Conservation (phyloP, 2,888 invertebrate genomes). For the Amphipoea oculea region DNA sequence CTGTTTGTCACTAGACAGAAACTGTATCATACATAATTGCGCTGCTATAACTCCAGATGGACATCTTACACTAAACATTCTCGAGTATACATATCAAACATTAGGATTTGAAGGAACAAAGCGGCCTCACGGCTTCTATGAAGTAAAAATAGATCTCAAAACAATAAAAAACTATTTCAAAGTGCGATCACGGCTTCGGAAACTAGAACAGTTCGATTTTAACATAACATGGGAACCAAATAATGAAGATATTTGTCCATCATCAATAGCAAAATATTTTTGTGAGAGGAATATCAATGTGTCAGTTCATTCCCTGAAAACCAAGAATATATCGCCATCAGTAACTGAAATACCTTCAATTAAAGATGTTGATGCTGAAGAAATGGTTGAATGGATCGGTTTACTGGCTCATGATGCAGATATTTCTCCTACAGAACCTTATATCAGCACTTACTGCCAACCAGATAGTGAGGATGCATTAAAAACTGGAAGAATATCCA, state of each 20-base stretch:
- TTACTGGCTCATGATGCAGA: constrained; percentile 79
- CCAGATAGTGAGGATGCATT: constrained; percentile 79
- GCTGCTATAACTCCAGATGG: constrained; percentile 84
- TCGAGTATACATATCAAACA: constrained; percentile 82
- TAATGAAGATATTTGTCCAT: constrained; percentile 81
- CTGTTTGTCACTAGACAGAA: constrained; percentile 78
- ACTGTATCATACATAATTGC: constrained; percentile 83
- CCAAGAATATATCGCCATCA: constrained; percentile 72
- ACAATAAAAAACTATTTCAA: constrained; percentile 74
- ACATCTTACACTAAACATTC: constrained; percentile 77
- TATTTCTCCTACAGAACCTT: constrained; percentile 75
- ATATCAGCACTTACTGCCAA: constrained; percentile 81
- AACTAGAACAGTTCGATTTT: constrained; percentile 79
- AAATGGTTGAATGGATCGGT: constrained; percentile 86
- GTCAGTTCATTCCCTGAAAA: constrained; percentile 69
- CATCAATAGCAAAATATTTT: constrained; percentile 86
- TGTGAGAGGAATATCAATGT: constrained; percentile 76
- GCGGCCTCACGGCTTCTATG: constrained; percentile 78
- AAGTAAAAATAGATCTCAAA: constrained; percentile 80
- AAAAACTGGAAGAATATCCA: constrained; percentile 78
- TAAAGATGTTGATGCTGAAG: constrained; percentile 78
- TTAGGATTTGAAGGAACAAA: constrained; percentile 84
- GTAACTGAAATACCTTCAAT: constrained; percentile 79
- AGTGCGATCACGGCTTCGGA: constrained; percentile 72
- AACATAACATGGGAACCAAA: constrained; percentile 81